Conservation (phyloP, 2,797 vertebrate genomes). For the Vespertilio murinus region DNA sequence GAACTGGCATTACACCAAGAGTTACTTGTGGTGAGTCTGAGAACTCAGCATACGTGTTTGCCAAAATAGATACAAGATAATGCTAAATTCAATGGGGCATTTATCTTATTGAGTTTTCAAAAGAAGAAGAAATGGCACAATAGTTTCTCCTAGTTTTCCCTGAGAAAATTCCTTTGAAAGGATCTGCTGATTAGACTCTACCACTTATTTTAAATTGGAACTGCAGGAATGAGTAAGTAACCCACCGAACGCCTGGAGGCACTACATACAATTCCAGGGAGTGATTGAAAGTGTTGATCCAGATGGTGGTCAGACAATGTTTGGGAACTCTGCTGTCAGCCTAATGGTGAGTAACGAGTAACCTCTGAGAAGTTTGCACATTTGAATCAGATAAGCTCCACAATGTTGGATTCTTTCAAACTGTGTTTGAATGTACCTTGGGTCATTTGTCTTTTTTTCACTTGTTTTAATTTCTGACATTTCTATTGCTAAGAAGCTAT, state of each 20-base stretch:
- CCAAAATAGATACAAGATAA: conserved; percentile 27
- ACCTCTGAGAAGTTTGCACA: conserved; percentile 1
- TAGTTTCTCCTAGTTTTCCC: neutral
- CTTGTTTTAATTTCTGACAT: conserved; percentile 29
- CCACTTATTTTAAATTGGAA: conserved; percentile 40
- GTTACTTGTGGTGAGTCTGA: conserved; percentile 68
- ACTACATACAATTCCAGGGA: conserved; percentile 56
- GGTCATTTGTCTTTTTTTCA: neutral
- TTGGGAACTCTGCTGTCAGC: conserved; percentile 33
- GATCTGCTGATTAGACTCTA: neutral
- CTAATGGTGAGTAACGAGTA: conserved; percentile 41
- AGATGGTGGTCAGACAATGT: conserved; percentile 28
- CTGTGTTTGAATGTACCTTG: conserved; percentile 2
- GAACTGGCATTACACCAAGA: conserved; percentile 60
- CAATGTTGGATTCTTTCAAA: neutral
- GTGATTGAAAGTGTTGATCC: conserved; percentile 28
- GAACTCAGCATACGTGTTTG: conserved; percentile 37
- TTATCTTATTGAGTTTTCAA: conserved; percentile 43
- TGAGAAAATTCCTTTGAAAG: conserved; percentile 43
- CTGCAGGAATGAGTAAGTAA: conserved; percentile 40
- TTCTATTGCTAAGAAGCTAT: conserved; percentile 14
- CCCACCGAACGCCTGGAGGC: conserved; percentile 21
- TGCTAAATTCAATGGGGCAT: conserved; percentile 65
- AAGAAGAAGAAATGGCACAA: conserved; percentile 30
- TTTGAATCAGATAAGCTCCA: conserved; percentile 52